These are phyloP conservation scores for Molossus molossus DNA, from an alignment of 2,797 vertebrate species.

Conservation along the genomic window DNA sequence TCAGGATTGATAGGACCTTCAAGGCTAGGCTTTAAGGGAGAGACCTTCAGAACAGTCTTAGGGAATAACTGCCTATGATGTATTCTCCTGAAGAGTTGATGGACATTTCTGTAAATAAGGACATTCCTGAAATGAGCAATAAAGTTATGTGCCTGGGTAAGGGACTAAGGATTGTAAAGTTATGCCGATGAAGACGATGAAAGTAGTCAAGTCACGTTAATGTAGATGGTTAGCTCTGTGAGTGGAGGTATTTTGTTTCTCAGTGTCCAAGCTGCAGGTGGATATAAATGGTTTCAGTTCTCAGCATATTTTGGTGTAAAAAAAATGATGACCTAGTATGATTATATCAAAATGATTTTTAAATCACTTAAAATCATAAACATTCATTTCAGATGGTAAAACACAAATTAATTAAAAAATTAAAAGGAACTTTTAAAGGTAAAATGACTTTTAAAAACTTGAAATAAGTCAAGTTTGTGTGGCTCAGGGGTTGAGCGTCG, in stretches of 20 bases:
- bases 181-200: not conserved
- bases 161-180: not conserved
- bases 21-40: not conserved
- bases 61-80: not conserved
- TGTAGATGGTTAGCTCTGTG: not conserved
- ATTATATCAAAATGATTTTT: not conserved
- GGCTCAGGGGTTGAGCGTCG: no score
- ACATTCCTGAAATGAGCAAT: conserved; percentile 15
- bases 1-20: not conserved
- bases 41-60: not conserved
- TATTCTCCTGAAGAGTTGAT: not conserved
- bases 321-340: not conserved
- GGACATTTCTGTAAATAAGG: not conserved
- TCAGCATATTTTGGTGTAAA: not conserved
- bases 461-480: no score
- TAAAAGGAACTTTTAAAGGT: not conserved
- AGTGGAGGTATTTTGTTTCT: not conserved
- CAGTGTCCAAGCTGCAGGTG: not conserved
- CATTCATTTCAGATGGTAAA: not conserved
- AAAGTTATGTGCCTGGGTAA: not conserved
- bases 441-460: not conserved
- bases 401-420: not conserved
- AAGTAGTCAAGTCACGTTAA: not conserved
- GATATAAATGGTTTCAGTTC: not conserved
- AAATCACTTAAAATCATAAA: conserved; percentile 27